Base-by-base conservation (phyloP, 2,888 invertebrate genomes). In the Ochropleura plecta region DNA sequence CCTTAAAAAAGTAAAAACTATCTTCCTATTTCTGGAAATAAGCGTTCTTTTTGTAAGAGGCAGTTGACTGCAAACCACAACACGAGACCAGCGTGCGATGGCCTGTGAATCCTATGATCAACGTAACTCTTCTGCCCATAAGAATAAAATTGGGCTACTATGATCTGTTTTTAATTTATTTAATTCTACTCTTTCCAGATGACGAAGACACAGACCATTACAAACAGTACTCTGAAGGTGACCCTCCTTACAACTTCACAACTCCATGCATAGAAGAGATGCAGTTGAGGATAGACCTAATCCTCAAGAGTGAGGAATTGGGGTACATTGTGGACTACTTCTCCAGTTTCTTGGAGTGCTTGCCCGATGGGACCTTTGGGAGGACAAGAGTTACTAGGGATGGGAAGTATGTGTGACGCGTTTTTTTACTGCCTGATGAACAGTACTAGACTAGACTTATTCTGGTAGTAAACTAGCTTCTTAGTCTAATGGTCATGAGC, bases 281-380 rank as follows among this genome's bases (percentile, higher is more conserved):
- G 76, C 63, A 84, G 48, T 87, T 86, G 6, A 91, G 86, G 67
- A 86, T 90, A 10, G 86, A 91, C 1, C 59, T 92, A 3, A 86
- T 95, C 3, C 42, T 78, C 30, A 82, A 92, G 82, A 95, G 95
- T 73, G 87, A 88, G 40, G 82, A 91, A 18, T 93, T 92, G 0
- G 96, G 95, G 0, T 96, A 81, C 78, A 94, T 90, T 20, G 85
- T 94, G 46, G 94, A 95, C 63, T 94, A 88, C 86, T 93, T 91
- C 73, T 92, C 85, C 0, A 79, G 75, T 0, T 85, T 91, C 0
- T 82, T 90, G 0, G 91, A 88, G 10, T 96, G 96, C 70, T 82
- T 93, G 63, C 95, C 95, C 0, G 96, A 96, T 84, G 95, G 95
- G 0, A 94, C 93, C 0, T 94, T 86, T 60, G 94, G 93, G 0